Conservation (phyloP, 2,113 vertebrate genomes). For the Xiphophorus couchianus region DNA sequence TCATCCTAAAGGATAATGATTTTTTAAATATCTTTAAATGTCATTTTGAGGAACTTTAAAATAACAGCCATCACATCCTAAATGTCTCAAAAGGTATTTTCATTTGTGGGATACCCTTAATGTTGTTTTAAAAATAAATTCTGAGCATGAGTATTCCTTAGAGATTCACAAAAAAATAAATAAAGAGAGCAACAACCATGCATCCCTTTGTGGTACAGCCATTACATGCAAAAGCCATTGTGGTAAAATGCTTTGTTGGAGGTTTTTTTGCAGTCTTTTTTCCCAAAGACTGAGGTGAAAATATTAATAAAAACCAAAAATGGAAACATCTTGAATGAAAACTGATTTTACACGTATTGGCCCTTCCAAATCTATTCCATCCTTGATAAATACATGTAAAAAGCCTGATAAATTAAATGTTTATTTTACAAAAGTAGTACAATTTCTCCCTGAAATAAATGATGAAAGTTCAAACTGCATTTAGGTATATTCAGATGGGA, state of each 20-base stretch:
- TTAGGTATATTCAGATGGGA: no score
- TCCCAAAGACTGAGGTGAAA: background rate
- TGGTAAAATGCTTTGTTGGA: no score
- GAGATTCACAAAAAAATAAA: background rate
- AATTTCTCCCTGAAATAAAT: no score
- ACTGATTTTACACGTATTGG: background rate
- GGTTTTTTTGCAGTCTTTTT: background rate
- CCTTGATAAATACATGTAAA: background rate
- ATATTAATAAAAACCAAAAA: background rate
- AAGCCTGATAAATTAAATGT: no score
- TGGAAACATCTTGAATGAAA: background rate
- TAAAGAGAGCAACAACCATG: background rate
- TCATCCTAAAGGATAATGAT: background rate
- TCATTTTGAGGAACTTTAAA: background rate
- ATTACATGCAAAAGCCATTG: background rate
- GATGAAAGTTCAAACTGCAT: no score
- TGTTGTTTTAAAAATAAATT: background rate
- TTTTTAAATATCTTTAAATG: background rate
- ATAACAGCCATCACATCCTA: background rate
- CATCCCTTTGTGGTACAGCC: background rate
- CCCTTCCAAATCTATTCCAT: background rate
- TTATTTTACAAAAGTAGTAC: no score
- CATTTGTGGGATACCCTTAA: background rate
- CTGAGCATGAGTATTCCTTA: no score
- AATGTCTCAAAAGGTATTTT: background rate